Evolutionary conservation across 2,113 vertebrate genomes (phyloP).

Genomic region (Cyanistes caeruleus): DNA sequence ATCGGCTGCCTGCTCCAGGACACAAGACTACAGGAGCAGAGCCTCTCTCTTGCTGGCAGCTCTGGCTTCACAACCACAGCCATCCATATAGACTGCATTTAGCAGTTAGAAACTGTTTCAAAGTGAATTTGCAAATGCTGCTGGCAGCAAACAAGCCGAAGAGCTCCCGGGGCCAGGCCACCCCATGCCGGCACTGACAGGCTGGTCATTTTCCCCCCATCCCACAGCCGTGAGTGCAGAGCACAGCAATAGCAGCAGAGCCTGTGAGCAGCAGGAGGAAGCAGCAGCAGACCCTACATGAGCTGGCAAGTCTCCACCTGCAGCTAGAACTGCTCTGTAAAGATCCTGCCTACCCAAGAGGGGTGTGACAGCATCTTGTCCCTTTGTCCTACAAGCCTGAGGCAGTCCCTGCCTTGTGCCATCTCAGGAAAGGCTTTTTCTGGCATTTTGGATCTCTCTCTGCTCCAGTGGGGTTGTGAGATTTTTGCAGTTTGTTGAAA

Average conservation of each 20-base stretch:
- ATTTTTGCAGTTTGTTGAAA: background rate
- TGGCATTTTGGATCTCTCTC: background rate
- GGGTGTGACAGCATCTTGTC: background rate
- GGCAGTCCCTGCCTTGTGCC: background rate
- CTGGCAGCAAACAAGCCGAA: background rate
- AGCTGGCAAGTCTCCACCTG: rapidly evolving
- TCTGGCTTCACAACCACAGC: background rate
- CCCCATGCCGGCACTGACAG: rapidly evolving
- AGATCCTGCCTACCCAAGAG: background rate
- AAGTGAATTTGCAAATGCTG: background rate
- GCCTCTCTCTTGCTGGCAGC: background rate
- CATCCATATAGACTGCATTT: background rate
- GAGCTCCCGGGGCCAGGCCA: background rate
- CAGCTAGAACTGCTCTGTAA: background rate
- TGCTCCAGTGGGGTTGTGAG: background rate
- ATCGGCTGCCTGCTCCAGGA: background rate
- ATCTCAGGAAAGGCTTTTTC: background rate
- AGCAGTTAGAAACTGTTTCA: background rate
- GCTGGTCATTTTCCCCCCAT: background rate
- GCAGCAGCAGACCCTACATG: background rate
- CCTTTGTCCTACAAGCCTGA: background rate
- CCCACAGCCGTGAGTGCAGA: background rate
- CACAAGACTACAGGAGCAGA: background rate
- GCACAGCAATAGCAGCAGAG: background rate
- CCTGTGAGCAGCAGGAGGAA: rapidly evolving